A percentile compares a stretch with the other conserved stretches of the same genome.
These are phyloP conservation scores for Bambusicola thoracicus DNA, from an alignment of 2,113 vertebrate genomes.

Conservation along the genomic window DNA sequence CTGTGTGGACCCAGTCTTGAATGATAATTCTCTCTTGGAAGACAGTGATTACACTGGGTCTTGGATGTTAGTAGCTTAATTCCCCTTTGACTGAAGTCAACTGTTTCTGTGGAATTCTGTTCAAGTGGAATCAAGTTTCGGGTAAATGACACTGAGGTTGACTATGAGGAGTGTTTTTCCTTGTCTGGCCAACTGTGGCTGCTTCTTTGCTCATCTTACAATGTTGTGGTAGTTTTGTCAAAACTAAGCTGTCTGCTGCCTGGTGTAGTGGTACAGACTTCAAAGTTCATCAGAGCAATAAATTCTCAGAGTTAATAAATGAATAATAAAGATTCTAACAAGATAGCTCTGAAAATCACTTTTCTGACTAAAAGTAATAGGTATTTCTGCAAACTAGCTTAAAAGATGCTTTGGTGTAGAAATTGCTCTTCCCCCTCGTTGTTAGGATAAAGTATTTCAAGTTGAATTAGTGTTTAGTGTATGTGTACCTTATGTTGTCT, in stretches of 20 bases:
- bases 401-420: not conserved
- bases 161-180: not conserved
- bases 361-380: not conserved
- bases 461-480: not conserved
- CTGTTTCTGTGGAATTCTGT: not conserved
- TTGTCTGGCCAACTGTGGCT: not conserved
- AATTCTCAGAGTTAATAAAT: not conserved
- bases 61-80: not conserved
- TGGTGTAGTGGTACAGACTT: rapidly evolving
- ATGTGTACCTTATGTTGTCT: not conserved
- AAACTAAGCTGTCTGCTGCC: not conserved
- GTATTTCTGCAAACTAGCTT: not conserved
- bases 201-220: not conserved
- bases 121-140: not conserved
- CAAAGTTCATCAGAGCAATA: not conserved
- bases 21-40: not conserved
- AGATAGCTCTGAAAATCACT: not conserved
- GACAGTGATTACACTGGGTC: not conserved
- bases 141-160: not conserved
- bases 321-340: not conserved
- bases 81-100: not conserved
- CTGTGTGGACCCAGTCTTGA: not conserved
- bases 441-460: not conserved
- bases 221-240: not conserved
- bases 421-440: not conserved